Evolutionary conservation across 2,797 vertebrate species (phyloP), one percentile per base, ranked within the genome.

Genomic region (Euthynnus affinis): DNA sequence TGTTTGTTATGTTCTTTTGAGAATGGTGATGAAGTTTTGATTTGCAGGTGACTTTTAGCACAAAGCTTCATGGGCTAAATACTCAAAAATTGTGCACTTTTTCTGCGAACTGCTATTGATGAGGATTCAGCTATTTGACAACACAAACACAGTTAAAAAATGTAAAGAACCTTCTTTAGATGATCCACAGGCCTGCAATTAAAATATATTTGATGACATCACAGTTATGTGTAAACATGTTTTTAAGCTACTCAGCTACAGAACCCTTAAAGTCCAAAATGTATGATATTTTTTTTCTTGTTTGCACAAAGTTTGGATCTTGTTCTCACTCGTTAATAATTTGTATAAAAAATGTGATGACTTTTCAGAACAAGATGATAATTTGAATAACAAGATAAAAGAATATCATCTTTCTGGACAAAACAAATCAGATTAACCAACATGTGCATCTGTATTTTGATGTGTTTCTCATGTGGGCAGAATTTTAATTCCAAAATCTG

Each of bases 401-500:
- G 2, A 17, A 9, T 25, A 32, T 42, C 12, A 23, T 42, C 17
- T 44, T 62, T 57, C 13, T 64, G 1, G 20, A 17, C 2, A 5
- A 46, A 55, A 46, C 37, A 56, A 62, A 68, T 51, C 18, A 22
- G 37, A 72, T 60, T 46, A 55, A 72, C 40, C 14, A 60, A 55
- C 15, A 14, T 12, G 14, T 40, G n/a, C n/a, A n/a, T n/a, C 17
- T 52, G 6, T 1, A 34, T 64, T 20, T 48, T 20, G 14, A 2
- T 37, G 18, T 20, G 9, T 37, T 55, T 69, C 22, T 22, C 40
- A 57, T 22, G 14, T 72, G 6, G 27, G 52, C 9, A 60, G 3
- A 40, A 4, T 55, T 65, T 71, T 23, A 22, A 71, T 71, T 83
- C 27, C 2, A 62, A 62, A 22, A 78, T 56, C 69, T 71, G 42